These are phyloP conservation scores for Hippocampus mohnikei DNA, from an alignment of 2,113 vertebrate genomes.

Conservation along the genomic window DNA sequence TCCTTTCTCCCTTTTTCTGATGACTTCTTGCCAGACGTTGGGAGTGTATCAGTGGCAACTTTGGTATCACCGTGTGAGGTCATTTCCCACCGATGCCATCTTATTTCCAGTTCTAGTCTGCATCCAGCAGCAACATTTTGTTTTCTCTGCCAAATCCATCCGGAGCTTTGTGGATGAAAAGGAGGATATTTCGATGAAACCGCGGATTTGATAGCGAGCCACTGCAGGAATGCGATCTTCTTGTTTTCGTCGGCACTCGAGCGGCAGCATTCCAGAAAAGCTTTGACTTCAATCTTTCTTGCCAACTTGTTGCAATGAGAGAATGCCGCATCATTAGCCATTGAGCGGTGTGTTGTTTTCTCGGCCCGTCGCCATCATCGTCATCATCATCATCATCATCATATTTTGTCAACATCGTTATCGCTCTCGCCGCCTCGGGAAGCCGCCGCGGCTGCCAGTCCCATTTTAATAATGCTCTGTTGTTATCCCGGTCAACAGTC, in stretches of 20 bases:
- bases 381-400: not conserved
- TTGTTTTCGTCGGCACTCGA: not conserved
- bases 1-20: not conserved
- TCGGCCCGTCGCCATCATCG: not conserved
- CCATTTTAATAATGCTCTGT: conserved; percentile 10
- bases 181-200: not conserved
- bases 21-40: too few relatives aligned
- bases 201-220: too few relatives aligned
- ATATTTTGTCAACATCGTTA: conserved; percentile 4
- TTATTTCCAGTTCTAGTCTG: not conserved
- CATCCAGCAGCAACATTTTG: too few relatives aligned
- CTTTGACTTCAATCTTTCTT: not conserved
- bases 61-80: too few relatives aligned
- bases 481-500: conserved; percentile 6
- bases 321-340: not conserved
- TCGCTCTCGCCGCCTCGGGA: not conserved
- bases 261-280: not conserved
- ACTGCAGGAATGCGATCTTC: not conserved
- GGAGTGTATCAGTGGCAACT: not conserved
- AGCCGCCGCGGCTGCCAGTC: not conserved
- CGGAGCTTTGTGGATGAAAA: not conserved
- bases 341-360: not conserved
- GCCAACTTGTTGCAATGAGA: not conserved
- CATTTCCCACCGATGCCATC: too few relatives aligned
- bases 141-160: too few relatives aligned